These are phyloP conservation scores for Drosophila setosimentum DNA, from an alignment of 2,888 invertebrate species.

Conservation along the genomic window DNA sequence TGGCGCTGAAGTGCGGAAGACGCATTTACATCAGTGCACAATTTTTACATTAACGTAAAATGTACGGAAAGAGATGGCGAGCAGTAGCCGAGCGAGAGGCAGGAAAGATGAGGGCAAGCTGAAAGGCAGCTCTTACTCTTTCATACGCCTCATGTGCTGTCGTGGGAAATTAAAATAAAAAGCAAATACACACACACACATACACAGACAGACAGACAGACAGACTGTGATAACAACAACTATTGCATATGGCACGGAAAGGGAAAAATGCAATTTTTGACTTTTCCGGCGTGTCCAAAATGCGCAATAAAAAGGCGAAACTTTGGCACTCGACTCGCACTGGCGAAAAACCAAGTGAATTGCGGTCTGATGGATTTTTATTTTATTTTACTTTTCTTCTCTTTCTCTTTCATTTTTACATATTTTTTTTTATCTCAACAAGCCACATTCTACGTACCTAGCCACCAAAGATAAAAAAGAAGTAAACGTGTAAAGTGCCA, in stretches of 20 bases:
- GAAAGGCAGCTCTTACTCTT: slow-evolving; percentile 35
- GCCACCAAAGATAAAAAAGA: slow-evolving; percentile 1
- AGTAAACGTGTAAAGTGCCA: slow-evolving; percentile 43
- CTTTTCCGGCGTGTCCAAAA: slow-evolving; percentile 61
- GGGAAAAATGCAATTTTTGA: slow-evolving; percentile 66
- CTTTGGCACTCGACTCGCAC: slow-evolving; percentile 32
- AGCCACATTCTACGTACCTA: slow-evolving; percentile 25
- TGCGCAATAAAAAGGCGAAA: slow-evolving; percentile 52
- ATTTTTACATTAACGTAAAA: slow-evolving; percentile 75
- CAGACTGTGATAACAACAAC: slow-evolving; percentile 34
- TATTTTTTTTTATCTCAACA: slow-evolving; percentile 15
- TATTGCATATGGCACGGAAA: slow-evolving; percentile 43
- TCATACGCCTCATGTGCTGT: slow-evolving; percentile 56
- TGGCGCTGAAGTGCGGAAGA: slow-evolving; percentile 70
- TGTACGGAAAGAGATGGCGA: slow-evolving; percentile 39
- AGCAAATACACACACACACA: slow-evolving; percentile 35
- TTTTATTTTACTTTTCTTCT: slow-evolving; percentile 25
- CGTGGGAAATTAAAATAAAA: slow-evolving; percentile 78
- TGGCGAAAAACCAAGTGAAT: slow-evolving; percentile 57
- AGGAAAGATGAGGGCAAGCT: slow-evolving; percentile 8
- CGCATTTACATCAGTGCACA: slow-evolving; percentile 80
- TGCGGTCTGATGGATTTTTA: slow-evolving; percentile 63
- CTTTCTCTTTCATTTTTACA: slow-evolving; percentile 4
- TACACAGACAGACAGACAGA: slow-evolving; percentile 18
- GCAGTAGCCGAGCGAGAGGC: neutral